A percentile compares a stretch with the other conserved stretches of the same genome.
phyloP scores from a whole-genome alignment of 1,140 invertebrate genomes.

The Pseudomyrmex sp. region DNA sequence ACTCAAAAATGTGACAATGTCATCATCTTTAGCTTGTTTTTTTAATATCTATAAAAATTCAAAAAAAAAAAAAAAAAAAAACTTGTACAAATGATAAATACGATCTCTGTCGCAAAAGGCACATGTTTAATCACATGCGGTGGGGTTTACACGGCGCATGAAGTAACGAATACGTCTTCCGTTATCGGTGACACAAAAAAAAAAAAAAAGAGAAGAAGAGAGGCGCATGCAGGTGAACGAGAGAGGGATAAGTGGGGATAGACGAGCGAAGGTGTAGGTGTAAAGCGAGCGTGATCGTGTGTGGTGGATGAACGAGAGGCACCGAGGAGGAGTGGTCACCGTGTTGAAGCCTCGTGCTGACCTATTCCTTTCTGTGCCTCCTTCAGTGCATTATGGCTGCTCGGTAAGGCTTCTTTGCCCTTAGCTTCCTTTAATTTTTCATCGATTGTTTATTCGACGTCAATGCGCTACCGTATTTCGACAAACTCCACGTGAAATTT shows the following conservation, averaged over 20 bases:
- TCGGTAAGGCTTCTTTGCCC: conserved; percentile 72
- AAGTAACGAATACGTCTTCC: background rate
- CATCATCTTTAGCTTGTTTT: too few species aligned
- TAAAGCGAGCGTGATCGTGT: conserved; percentile 80
- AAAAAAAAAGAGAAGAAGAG: conserved; percentile 36
- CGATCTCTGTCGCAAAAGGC: background rate
- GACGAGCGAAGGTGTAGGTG: conserved; percentile 74
- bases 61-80: background rate
- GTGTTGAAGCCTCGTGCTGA: conserved; percentile 81
- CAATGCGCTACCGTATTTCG: conserved; percentile 28
- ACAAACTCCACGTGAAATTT: conserved; percentile 6
- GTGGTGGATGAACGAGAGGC: conserved; percentile 78
- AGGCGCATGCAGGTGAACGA: conserved; percentile 57
- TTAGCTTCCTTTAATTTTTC: conserved; percentile 50
- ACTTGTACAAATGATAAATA: background rate
- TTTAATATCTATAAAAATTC: too few species aligned
- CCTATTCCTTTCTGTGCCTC: conserved; percentile 83
- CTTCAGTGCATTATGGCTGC: conserved; percentile 84
- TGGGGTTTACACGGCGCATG: background rate
- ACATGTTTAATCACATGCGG: background rate
- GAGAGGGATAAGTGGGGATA: conserved; percentile 58
- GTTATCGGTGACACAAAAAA: conserved; percentile 21
- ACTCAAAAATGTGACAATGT: background rate
- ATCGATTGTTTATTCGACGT: conserved; percentile 44
- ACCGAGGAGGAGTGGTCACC: conserved; percentile 82